Evolutionary conservation across 2,797 vertebrate genomes (phyloP), one percentile per base, ranked within the genome.

Genomic region (Steatocranus sp.): DNA sequence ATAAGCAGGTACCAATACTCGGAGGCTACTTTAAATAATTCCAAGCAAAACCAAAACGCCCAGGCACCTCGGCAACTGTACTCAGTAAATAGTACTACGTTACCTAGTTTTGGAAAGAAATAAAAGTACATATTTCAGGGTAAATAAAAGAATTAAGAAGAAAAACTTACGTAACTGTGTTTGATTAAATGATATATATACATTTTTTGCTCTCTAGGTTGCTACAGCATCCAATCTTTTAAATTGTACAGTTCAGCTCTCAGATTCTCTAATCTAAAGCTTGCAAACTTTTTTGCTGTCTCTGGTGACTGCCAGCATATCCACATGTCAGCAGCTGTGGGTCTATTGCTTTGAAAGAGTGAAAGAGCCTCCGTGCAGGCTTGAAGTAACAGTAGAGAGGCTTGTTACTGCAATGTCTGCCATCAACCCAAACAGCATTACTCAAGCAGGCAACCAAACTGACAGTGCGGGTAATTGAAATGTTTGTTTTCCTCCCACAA

Each of bases 361-460:
- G 50, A 79, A 46, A 53, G 18, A 83, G 78, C 61, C n/a, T 4
- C 5, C 27, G 46, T 36, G 73, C 41, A 63, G 61, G 66, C 76
- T 80, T 11, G 50, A 15, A 56, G 80, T 78, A 79, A 43, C 20
- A 36, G 51, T 68, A 11, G 3, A 85, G 75, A 77, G 63, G 83
- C 90, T 93, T 81, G 89, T 92, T 91, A 91, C 79, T 12, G 74
- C 84, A 54, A 90, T 83, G 54, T 84, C 79, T 10, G 11, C 79
- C 80, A 75, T 87, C 81, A 70, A 56, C 68, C 12, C 23, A 76
- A 54, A 54, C 38, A 68, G 51, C 25, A 15, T 83, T 63, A 61
- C 51, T 80, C 70, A 70, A 61, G 58, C 83, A 86, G 80, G 25
- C 82, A 85, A 49, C 78, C 41, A 25, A 79, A 82, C 77, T 70